Percentiles rank a stretch among this genome's conserved stretches.
Conservation (phyloP, 2,888 invertebrate species). For the Andrena minutula region DNA sequence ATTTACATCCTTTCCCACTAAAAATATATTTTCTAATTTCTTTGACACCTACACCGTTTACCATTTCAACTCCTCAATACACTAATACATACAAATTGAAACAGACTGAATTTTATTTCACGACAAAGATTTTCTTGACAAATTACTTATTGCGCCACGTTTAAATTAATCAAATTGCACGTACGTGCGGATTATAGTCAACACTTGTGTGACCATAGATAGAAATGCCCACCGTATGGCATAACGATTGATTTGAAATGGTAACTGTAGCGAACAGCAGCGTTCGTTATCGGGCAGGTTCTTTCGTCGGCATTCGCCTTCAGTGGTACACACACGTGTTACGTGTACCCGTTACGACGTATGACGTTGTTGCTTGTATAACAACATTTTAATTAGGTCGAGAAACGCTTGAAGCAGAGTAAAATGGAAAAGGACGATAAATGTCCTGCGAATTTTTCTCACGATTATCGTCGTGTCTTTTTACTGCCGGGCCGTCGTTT, state of each 20-base stretch:
- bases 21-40: no score
- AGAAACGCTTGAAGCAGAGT: constrained; percentile 31
- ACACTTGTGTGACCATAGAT: no score
- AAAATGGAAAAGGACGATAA: constrained; percentile 32
- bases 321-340: background rate
- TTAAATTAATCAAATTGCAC: no score
- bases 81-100: no score
- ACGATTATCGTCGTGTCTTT: constrained; percentile 42
- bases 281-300: constrained; percentile 20
- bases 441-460: constrained; percentile 45
- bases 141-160: no score
- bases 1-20: no score
- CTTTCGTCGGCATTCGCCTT: background rate
- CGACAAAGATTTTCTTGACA: no score
- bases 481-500: constrained; percentile 36
- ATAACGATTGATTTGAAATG: constrained; percentile 73
- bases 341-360: background rate
- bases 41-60: no score
- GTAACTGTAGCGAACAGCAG: constrained; percentile 78
- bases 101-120: no score
- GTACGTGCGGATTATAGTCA: no score
- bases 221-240: no score
- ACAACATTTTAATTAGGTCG: constrained; percentile 64
- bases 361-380: constrained; percentile 23
- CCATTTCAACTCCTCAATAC: no score